Conservation (phyloP, 30 jellyfish, hydroid and myxozoan species). For the Nemopilema nomurai region DNA sequence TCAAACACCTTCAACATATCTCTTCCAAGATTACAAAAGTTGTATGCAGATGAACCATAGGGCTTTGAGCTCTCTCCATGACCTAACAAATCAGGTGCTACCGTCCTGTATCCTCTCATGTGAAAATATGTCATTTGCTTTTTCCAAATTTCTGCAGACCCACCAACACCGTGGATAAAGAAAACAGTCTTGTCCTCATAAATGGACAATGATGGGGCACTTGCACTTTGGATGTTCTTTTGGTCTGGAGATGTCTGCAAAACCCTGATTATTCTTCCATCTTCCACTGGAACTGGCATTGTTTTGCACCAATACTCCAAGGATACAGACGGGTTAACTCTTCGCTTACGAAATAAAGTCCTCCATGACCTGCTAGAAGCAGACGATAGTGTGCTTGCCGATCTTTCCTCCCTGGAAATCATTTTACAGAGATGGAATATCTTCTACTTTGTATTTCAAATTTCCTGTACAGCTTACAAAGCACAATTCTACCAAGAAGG, state of each 20-base stretch:
- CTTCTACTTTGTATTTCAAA: neutral
- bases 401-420: neutral
- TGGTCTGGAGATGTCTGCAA: slow-evolving; percentile 38
- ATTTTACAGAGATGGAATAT: neutral
- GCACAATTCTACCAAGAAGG: too few species aligned
- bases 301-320: slow-evolving; percentile 26
- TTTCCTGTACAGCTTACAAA: too few species aligned
- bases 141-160: slow-evolving; percentile 86
- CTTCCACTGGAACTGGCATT: slow-evolving; percentile 35
- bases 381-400: slow-evolving; percentile 32
- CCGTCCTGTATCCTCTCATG: slow-evolving; percentile 74
- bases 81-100: slow-evolving; percentile 93
- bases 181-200: slow-evolving; percentile 40
- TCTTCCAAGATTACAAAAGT: slow-evolving; percentile 69
- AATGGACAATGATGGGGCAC: slow-evolving; percentile 10
- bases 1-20: slow-evolving; percentile 88
- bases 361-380: slow-evolving; percentile 41
- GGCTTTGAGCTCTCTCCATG: slow-evolving; percentile 98
- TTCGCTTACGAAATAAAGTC: slow-evolving; percentile 20
- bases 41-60: slow-evolving; percentile 34
- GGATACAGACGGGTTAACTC: slow-evolving; percentile 36
- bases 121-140: slow-evolving; percentile 66
- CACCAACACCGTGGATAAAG: slow-evolving; percentile 98
- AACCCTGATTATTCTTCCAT: slow-evolving; percentile 63
- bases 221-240: slow-evolving; percentile 4